Evolutionary conservation across 2,113 vertebrate species (phyloP), one percentile per base, ranked within the genome.

Genomic region (Dicrurus megarhynchus): DNA sequence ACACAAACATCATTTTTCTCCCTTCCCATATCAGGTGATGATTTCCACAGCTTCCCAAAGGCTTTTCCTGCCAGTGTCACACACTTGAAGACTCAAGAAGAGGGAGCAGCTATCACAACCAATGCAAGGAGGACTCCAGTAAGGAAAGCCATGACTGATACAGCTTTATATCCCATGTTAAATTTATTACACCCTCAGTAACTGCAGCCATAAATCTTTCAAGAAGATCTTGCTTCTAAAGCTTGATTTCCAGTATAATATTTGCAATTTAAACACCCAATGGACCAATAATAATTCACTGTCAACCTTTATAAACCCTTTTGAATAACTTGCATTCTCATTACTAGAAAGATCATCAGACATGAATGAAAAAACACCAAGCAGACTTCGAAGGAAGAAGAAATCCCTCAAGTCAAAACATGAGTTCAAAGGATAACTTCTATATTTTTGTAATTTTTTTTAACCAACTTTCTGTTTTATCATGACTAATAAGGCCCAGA

Each of bases 261-360:
- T 95, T 96, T 93, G 83, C 94, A 96, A 90, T 84, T 96, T 90
- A 96, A 95, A 87, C 76, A 91, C 95, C 76, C 93, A 81, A 67
- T 2, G 73, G 89, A 84, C 95, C 89, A 84, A 92, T 89, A 92
- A 94, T 89, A 94, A 94, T 61, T 91, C 84, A 84, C 81, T 82
- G 84, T 68, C 93, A 96, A 91, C 89, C 79, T 81, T 91, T 84
- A 28, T 75, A 95, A 95, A 82, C n/a, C 57, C 44, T 78, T 60
- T 28, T 64, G 37, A 91, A 57, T 64, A 95, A 61, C 93, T 81
- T 41, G 27, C 52, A 67, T 63, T 89, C 88, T 97, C 87, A 86
- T 93, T 97, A 92, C 64, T 57, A 44, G 50, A 86, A 92, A 77
- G 63, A 84, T 73, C 71, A 88, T 44, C 68, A 73, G 50, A 46